phyloP scores from a whole-genome alignment of 2,888 invertebrate species.

The Oscheius sp. region DNA sequence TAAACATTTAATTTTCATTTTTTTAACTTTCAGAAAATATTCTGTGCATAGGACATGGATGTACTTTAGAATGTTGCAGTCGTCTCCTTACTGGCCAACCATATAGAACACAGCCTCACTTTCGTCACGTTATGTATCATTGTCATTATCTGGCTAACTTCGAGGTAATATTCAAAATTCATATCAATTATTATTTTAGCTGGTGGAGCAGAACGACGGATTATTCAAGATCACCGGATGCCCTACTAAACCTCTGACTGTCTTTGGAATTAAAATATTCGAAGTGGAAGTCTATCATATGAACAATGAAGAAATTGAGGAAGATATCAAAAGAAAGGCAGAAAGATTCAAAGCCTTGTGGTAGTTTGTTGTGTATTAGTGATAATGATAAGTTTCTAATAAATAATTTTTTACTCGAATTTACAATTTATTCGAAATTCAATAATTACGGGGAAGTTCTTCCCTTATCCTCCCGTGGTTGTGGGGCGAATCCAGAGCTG shows the following conservation, averaged over 20 bases:
- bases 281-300: not conserved
- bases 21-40: not conserved
- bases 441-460: too few relatives aligned
- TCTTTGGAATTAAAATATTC: not conserved
- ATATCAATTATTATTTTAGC: not conserved
- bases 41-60: conserved; percentile 1
- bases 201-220: not conserved
- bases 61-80: not conserved
- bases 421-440: too few relatives aligned
- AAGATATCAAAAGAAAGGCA: not conserved
- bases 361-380: too few relatives aligned
- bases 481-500: too few relatives aligned
- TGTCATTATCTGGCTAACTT: not conserved
- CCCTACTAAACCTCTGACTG: not conserved
- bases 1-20: not conserved
- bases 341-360: not conserved
- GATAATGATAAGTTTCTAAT: too few relatives aligned
- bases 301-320: not conserved
- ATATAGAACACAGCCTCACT: conserved; percentile 1
- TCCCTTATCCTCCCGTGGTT: too few relatives aligned
- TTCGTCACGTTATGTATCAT: conserved; percentile 1
- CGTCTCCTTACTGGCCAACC: conserved; percentile 2
- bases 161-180: not conserved
- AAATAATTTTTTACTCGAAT: too few relatives aligned
- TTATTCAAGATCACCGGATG: not conserved